Base-by-base conservation (phyloP, 53 echinoderm and acorn worm genomes). In the Holothuria scabra region DNA sequence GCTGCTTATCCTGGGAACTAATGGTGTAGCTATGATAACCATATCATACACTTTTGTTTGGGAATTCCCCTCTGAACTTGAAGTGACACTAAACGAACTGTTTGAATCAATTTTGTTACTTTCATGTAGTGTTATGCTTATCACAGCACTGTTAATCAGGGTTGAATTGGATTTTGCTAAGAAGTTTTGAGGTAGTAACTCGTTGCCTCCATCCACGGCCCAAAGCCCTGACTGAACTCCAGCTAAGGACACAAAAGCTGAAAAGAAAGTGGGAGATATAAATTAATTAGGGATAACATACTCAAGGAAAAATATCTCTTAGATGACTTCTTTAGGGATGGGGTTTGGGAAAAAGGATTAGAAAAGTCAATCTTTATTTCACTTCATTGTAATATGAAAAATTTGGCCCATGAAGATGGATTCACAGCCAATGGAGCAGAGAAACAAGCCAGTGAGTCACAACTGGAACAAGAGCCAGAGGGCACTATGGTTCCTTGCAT, bases 181-280 rank as follows among this genome's bases (percentile, higher is more conserved):
- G 0, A 99, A 79, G 18, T 82, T 85, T 52, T 92, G 78, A 1
- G 91, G 84, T 9, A 99, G 89, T 5, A 63, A 80, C 28, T 92
- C 85, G 63, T 95, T 99, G n/a, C 99, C 93, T 8, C 91, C 91
- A 49, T 89, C 65, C n/a, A 99, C 86, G 2, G 93, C 84, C 94
- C 99, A 99, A 12, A 99, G 86, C 7, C 99, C 99, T 32, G 94
- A 87, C 67, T 90, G 88, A 9, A 93, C 86, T n/a, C 94, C 92
- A 31, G 99, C 99, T 23, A 99, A 32, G 8, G 94, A 92, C 32
- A 99, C 94, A 87, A 85, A 78, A 52, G 92, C 99, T 94, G 58
- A 14, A 57, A 52, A n/a, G 57, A 59, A 28, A 57, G 20, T 9
- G n/a, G 3, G 31, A 11, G 52, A 16, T 16, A 52, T 16, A 16